Conservation (phyloP, 2,797 vertebrate species). For the Vespertilio murinus region DNA sequence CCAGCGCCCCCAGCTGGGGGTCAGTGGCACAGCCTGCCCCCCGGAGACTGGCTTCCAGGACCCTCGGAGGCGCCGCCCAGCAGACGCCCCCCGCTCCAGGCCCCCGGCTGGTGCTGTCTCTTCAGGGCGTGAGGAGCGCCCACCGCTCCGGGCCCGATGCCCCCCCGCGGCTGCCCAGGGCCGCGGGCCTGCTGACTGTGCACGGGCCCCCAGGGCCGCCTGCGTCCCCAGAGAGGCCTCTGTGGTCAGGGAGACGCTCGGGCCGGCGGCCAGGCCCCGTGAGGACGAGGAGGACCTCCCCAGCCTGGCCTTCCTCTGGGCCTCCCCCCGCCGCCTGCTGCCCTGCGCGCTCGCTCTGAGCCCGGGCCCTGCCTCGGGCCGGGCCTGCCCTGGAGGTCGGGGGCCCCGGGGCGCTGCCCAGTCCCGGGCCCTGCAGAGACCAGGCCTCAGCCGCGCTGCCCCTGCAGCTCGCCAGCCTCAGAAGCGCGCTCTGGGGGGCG, state of each 20-base stretch:
- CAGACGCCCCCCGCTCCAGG: not conserved
- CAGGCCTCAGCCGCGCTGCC: not conserved
- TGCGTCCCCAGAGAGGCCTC: not conserved
- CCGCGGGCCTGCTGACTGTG: not conserved
- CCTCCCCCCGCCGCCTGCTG: conserved; percentile 31
- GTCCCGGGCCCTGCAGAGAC: not conserved
- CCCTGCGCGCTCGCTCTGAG: not conserved
- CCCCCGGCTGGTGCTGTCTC: not conserved
- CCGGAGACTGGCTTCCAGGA: not conserved
- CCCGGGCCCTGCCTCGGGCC: not conserved
- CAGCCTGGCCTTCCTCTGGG: conserved; percentile 56
- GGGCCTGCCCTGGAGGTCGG: not conserved
- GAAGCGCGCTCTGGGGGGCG: not conserved
- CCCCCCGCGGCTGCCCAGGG: not conserved
- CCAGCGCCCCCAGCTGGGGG: not conserved
- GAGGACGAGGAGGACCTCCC: conserved; percentile 40
- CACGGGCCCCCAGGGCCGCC: too few species aligned
- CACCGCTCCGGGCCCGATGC: not conserved
- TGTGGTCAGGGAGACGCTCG: rapidly evolving
- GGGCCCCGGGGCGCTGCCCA: rapidly evolving
- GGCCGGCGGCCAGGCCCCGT: not conserved
- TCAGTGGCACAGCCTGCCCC: too few species aligned
- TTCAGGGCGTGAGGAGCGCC: not conserved
- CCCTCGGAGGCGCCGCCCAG: rapidly evolving
- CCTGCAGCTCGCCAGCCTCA: not conserved